Base-by-base conservation (phyloP, 2,888 invertebrate species). In the Phortica okadai region DNA sequence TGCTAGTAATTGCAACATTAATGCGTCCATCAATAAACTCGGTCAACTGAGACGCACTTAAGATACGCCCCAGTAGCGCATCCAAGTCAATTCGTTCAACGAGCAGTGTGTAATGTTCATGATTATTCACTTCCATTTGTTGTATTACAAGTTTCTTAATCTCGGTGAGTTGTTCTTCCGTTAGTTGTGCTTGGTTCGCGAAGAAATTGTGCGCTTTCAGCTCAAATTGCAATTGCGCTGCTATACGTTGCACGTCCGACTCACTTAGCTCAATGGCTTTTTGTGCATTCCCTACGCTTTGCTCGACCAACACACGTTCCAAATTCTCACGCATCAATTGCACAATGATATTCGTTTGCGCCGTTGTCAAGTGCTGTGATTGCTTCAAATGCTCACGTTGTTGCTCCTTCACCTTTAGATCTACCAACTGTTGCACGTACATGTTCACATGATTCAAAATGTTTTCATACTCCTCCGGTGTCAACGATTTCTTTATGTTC, bases 381-480 rank as follows among this genome's bases (percentile, higher is more conserved):
- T 81, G 72, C 11, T 78, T 54, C 54, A 79, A 69, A 4, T 81
- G 78, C 5, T 75, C 54, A 10, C 74, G 42, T 3, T 82, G 73
- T 1, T 76, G 85, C 69, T 90, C 82, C 33, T 86, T 82, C 77
- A 90, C 54, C 81, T 90, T 90, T 33, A 89, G 77, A 54, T 90
- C 88, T 41, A 92, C 85, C 78, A 91, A 80, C 76, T 91, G 88
- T 74, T 90, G 88, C 78, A 92, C 89, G 77, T 92, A 91, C 73
- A 79, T 87, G 74, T 91, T 90, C 41, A 91, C 88, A 78, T 91
- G 90, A 76, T 90, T 89, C 42, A 91, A 79, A 76, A 91, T 89
- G 78, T 89, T 89, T 75, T 90, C 89, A 79, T 90, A 91, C 74
- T 91, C 91, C 74, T 90, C 90, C 1, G 87, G 74, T 14, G 88